phyloP scores from a whole-genome alignment of 1,140 invertebrate species.

The Neotoxoptera formosana region DNA sequence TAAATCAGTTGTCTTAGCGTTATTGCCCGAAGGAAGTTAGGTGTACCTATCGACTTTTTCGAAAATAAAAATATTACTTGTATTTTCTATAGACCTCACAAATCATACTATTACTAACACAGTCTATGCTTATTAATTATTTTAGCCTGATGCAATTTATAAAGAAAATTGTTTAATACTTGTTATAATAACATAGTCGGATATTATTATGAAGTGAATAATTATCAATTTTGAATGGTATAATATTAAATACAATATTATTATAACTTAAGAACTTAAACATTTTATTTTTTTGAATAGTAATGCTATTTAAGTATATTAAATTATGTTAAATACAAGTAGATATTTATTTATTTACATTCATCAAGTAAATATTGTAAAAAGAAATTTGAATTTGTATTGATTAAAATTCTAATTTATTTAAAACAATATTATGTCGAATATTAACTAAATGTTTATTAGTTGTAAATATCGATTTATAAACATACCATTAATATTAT shows the following conservation, averaged over 20 bases:
- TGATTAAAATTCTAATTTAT: background rate
- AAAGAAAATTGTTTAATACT: background rate
- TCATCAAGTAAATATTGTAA: background rate
- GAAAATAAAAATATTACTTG: background rate
- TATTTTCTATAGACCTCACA: background rate
- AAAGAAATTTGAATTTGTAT: background rate
- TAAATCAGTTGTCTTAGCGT: background rate
- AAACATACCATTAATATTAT: background rate
- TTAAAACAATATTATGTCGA: background rate
- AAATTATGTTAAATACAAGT: background rate
- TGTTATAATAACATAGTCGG: background rate
- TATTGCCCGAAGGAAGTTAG: background rate
- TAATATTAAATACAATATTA: background rate
- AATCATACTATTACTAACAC: background rate
- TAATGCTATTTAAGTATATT: background rate
- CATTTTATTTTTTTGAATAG: background rate
- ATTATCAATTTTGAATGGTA: background rate
- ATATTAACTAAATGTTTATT: background rate
- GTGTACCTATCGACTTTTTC: background rate
- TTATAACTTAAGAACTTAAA: background rate
- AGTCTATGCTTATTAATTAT: background rate
- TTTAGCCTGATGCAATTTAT: background rate
- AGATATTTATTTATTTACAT: background rate
- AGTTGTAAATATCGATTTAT: background rate
- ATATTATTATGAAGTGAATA: background rate